phyloP scores from a whole-genome alignment of 2,113 vertebrate species.

The Parus major region DNA sequence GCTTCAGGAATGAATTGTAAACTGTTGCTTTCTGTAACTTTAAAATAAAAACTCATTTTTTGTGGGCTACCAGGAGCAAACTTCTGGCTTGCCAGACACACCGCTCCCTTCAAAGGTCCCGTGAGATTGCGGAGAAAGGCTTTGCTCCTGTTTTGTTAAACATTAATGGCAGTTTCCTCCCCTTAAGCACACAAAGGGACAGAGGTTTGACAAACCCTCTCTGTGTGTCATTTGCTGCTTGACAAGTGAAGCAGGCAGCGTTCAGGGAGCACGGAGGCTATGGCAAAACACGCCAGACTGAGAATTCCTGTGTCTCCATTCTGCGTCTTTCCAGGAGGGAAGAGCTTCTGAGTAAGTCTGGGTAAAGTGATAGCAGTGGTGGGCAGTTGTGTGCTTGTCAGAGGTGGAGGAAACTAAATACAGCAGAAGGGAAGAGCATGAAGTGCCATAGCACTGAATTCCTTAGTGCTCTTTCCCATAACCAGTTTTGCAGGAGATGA shows the following conservation, averaged over 20 bases:
- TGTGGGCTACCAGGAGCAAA: background rate
- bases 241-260: background rate
- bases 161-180: conserved; percentile 57
- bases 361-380: rapidly evolving
- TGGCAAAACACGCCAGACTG: rapidly evolving
- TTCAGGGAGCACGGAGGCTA: background rate
- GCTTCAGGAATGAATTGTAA: background rate
- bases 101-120: background rate
- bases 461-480: background rate
- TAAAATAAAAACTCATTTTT: background rate
- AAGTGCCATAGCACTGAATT: background rate
- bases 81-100: background rate
- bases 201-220: conserved; percentile 18
- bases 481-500: background rate
- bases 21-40: background rate
- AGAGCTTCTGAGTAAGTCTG: conserved; percentile 22
- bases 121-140: background rate
- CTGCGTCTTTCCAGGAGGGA: background rate
- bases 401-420: background rate
- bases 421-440: background rate
- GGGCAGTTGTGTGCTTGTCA: background rate
- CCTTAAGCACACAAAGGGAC: conserved; percentile 41
- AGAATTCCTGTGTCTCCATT: background rate
- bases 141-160: conserved; percentile 40
- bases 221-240: background rate